Conservation (phyloP, 2,888 invertebrate genomes). For the Pinctada fucata region DNA sequence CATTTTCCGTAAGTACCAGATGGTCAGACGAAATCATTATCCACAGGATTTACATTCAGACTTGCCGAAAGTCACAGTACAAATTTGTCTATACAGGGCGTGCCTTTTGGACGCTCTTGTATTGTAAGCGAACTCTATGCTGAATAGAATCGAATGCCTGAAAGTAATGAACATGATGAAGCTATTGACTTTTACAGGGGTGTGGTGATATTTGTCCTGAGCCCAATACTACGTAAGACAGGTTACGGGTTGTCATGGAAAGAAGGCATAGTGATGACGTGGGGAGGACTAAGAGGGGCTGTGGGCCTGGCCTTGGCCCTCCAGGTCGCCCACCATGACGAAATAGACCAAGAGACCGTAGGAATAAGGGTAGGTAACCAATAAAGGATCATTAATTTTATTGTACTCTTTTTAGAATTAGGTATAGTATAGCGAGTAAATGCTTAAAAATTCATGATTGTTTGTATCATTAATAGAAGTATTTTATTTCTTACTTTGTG, state of each 20-base stretch:
- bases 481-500: no score
- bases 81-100: no score
- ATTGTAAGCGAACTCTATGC: no score
- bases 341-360: conserved; percentile 56
- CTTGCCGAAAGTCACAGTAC: no score
- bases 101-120: no score
- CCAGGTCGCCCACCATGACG: conserved; percentile 79
- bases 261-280: conserved; percentile 80
- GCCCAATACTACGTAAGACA: conserved; percentile 79
- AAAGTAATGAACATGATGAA: no score
- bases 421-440: no score
- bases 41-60: no score
- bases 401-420: background rate
- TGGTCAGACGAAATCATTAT: no score
- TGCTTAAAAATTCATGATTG: background rate
- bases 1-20: no score
- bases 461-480: background rate
- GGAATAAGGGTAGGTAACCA: conserved; percentile 56
- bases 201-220: conserved; percentile 79
- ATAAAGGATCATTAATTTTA: background rate
- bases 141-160: no score
- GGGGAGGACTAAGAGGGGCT: conserved; percentile 83
- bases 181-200: conserved; percentile 60
- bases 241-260: conserved; percentile 82
- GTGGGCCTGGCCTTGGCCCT: conserved; percentile 81